phyloP scores from a whole-genome alignment of 2,888 invertebrate genomes.

The Empis stercorea region DNA sequence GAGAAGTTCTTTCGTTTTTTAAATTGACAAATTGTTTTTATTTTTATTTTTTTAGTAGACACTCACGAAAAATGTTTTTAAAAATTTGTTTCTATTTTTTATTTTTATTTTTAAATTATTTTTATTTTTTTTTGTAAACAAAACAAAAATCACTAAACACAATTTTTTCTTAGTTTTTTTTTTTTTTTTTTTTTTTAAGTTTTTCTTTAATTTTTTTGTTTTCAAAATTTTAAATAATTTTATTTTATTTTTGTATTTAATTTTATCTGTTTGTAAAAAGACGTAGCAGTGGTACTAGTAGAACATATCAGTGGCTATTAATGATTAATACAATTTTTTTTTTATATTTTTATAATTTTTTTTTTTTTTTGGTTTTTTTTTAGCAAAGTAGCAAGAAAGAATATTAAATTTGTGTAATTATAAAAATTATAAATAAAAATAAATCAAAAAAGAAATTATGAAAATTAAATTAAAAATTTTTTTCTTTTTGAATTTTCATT shows the following conservation, averaged over 20 bases:
- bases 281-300: constrained; percentile 34
- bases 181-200: background rate
- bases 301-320: constrained; percentile 32
- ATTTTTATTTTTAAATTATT: constrained; percentile 5
- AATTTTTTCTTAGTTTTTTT: constrained; percentile 3
- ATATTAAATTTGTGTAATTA: constrained; percentile 13
- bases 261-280: too few relatives aligned
- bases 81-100: background rate
- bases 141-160: too few relatives aligned
- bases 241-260: too few relatives aligned
- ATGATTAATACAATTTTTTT: too few relatives aligned
- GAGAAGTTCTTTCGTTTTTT: too few relatives aligned
- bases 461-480: constrained; percentile 16
- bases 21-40: too few relatives aligned
- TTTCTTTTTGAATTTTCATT: background rate
- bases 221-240: too few relatives aligned
- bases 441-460: constrained; percentile 10
- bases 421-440: constrained; percentile 21
- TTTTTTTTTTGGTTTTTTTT: too few relatives aligned
- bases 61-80: background rate
- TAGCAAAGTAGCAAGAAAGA: too few relatives aligned
- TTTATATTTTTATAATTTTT: too few relatives aligned
- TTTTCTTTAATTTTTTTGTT: constrained; percentile 6
- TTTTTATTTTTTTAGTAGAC: too few relatives aligned
- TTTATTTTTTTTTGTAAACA: too few relatives aligned